phyloP scores from a whole-genome alignment of 64 coral and sea anemone genomes.

The Montipora foliosa region DNA sequence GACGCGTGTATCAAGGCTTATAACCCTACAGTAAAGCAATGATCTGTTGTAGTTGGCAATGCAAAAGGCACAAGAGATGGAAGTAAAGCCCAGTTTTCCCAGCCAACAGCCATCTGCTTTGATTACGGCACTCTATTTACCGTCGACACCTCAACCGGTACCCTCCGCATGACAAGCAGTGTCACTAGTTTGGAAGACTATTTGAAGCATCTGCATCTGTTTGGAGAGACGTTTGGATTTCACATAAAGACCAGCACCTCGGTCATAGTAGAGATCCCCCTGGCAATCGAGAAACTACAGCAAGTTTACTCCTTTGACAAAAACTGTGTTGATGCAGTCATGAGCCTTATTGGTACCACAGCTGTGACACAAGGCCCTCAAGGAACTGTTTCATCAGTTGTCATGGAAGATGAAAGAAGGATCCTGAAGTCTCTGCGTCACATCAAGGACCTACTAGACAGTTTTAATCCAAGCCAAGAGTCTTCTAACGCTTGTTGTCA shows the following conservation, averaged over 20 bases:
- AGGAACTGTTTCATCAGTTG: constrained; percentile 43
- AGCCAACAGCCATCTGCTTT: constrained; percentile 23
- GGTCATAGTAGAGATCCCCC: constrained; percentile 5
- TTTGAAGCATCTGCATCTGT: constrained; percentile 31
- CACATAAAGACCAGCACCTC: not conserved
- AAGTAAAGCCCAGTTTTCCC: constrained; percentile 6
- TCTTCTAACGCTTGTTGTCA: too few species aligned
- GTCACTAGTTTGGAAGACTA: constrained; percentile 50
- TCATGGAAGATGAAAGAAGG: constrained; percentile 46
- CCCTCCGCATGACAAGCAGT: constrained; percentile 53
- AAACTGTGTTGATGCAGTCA: too few species aligned
- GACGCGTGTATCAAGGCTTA: constrained; percentile 54
- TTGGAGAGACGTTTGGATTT: constrained; percentile 49
- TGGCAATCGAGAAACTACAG: constrained; percentile 66
- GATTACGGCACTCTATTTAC: constrained; percentile 24
- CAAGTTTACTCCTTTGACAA: constrained; percentile 14
- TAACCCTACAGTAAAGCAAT: constrained; percentile 52
- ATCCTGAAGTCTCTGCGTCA: constrained; percentile 29
- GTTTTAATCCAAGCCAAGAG: constrained; percentile 2
- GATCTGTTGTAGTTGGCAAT: constrained; percentile 26
- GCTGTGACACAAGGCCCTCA: constrained; percentile 33
- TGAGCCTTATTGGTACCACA: constrained; percentile 14
- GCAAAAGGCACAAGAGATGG: constrained; percentile 38
- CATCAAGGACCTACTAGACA: constrained; percentile 35
- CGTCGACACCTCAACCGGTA: constrained; percentile 38